phyloP scores from a whole-genome alignment of 2,113 vertebrate species.

The Pipra filicauda region DNA sequence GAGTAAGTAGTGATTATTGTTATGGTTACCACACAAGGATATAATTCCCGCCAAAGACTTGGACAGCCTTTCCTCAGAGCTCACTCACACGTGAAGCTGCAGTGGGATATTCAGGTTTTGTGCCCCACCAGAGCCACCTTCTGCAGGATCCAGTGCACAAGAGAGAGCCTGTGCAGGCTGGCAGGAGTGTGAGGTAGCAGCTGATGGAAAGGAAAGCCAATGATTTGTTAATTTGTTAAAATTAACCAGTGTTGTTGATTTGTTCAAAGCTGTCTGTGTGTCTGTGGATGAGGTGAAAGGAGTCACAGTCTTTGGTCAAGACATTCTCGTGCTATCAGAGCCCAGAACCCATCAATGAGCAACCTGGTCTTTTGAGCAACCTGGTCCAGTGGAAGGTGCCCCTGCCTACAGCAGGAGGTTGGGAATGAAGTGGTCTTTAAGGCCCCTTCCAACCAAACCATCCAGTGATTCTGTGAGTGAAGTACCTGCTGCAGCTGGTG shows the following conservation, averaged over 20 bases:
- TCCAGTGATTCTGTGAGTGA: not conserved
- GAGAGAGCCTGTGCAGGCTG: not conserved
- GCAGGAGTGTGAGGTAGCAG: not conserved
- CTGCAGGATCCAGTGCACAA: fast-evolving
- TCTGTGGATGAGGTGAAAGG: not conserved
- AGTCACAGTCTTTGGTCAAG: not conserved
- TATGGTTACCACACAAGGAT: not conserved
- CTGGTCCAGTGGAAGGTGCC: not conserved
- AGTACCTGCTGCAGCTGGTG: not conserved
- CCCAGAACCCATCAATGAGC: not conserved
- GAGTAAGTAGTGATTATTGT: not conserved
- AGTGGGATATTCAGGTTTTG: not conserved
- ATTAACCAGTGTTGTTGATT: no score
- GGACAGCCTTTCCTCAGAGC: not conserved
- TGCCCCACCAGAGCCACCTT: not conserved
- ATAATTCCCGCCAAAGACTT: fast-evolving
- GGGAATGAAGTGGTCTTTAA: not conserved
- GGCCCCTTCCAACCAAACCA: not conserved
- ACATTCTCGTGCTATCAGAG: fast-evolving
- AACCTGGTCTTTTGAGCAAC: not conserved
- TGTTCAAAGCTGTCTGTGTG: not conserved
- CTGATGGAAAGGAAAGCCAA: not conserved
- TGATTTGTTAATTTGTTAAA: no score
- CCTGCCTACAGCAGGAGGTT: not conserved
- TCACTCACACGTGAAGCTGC: not conserved